Conservation (phyloP, 2,797 vertebrate genomes). For the Acanthurus lineatus region DNA sequence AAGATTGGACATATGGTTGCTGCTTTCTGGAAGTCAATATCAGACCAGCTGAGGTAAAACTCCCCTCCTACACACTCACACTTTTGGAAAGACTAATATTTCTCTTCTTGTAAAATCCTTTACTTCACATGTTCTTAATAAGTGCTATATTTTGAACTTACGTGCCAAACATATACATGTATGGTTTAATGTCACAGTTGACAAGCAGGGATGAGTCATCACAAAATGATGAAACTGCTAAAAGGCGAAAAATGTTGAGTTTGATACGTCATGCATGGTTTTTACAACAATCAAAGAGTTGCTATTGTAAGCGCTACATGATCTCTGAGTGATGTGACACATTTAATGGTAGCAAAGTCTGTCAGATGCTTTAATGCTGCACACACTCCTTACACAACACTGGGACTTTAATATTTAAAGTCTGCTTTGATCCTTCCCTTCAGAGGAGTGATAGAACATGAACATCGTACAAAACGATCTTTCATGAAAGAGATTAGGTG, state of each 20-base stretch:
- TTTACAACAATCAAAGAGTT: constrained; percentile 28
- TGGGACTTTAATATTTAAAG: constrained; percentile 15
- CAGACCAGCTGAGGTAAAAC: constrained; percentile 1
- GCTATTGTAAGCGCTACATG: background rate
- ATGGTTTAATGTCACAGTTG: constrained; percentile 8
- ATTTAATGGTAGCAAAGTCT: constrained; percentile 26
- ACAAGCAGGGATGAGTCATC: constrained; percentile 33
- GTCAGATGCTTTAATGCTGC: constrained; percentile 9
- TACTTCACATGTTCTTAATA: constrained; percentile 35
- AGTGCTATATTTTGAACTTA: too few relatives aligned
- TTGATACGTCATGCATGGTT: constrained; percentile 31
- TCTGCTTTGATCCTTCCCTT: constrained; percentile 26
- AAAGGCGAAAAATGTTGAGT: constrained; percentile 2
- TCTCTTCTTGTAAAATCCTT: constrained; percentile 20
- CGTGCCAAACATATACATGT: constrained; percentile 16
- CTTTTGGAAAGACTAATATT: constrained; percentile 18
- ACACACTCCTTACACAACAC: background rate
- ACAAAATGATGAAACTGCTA: constrained; percentile 10
- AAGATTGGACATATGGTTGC: background rate
- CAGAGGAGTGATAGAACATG: constrained; percentile 30
- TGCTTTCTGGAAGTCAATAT: background rate
- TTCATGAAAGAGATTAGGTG: constrained; percentile 53
- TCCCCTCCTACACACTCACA: constrained; percentile 13
- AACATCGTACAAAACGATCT: constrained; percentile 51
- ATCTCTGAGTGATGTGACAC: background rate